phyloP scores from a whole-genome alignment of 1,140 invertebrate species.

The Tetraneura akinire region DNA sequence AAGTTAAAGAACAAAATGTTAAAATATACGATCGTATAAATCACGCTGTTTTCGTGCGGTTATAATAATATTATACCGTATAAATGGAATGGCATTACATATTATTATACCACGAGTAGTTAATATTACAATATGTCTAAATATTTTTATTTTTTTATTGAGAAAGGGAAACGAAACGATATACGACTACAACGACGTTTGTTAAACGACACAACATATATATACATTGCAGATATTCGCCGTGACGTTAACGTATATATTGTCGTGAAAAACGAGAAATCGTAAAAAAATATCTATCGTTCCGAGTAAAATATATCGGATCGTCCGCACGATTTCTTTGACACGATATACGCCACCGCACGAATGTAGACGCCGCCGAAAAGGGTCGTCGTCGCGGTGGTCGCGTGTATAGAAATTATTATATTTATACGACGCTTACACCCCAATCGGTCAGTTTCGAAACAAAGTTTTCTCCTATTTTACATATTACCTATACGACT shows the following conservation, averaged over 20 bases:
- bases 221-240: background rate
- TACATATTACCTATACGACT: background rate
- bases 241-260: slow-evolving; percentile 10
- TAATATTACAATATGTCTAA: too few species aligned
- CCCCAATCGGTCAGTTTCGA: too few species aligned
- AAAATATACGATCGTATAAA: too few species aligned
- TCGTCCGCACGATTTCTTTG: slow-evolving; percentile 2
- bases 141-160: background rate
- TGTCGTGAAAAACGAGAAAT: slow-evolving; percentile 12
- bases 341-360: background rate
- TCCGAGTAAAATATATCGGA: too few species aligned
- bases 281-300: background rate
- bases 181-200: too few species aligned
- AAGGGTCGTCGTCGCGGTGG: background rate
- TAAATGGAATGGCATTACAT: too few species aligned
- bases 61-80: too few species aligned
- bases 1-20: too few species aligned
- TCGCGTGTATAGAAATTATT: background rate
- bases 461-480: too few species aligned
- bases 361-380: slow-evolving; percentile 7
- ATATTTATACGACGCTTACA: background rate
- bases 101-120: too few species aligned
- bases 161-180: background rate
- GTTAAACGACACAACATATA: background rate
- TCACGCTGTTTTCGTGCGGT: too few species aligned